A percentile compares a stretch with the other conserved stretches of the same genome.
These are phyloP conservation scores for Melipona bicolor DNA, from an alignment of 2,888 invertebrate species.

Conservation along the genomic window DNA sequence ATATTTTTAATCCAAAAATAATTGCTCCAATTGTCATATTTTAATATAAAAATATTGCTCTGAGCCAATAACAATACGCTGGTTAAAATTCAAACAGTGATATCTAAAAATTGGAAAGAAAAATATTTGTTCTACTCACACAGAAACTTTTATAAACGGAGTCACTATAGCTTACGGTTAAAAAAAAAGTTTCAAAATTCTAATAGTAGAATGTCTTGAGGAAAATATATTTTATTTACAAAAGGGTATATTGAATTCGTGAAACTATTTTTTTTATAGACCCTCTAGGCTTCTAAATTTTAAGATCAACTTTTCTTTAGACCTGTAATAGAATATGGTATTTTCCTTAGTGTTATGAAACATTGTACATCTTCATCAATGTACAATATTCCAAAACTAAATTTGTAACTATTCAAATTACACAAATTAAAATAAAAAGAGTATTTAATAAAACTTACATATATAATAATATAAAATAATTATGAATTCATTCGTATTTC, in stretches of 20 bases:
- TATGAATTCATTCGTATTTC: too few relatives aligned
- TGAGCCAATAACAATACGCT: too few relatives aligned
- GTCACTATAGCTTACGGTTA: not conserved
- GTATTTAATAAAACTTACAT: too few relatives aligned
- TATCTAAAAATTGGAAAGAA: not conserved
- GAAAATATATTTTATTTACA: not conserved
- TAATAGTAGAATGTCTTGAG: not conserved
- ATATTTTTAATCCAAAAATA: not conserved
- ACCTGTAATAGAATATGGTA: not conserved
- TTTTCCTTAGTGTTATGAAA: not conserved
- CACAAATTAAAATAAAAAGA: too few relatives aligned
- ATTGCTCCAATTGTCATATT: too few relatives aligned
- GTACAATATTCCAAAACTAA: too few relatives aligned
- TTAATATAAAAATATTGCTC: too few relatives aligned
- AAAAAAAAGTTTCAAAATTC: not conserved
- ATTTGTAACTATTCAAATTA: too few relatives aligned
- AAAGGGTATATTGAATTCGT: not conserved
- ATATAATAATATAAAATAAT: too few relatives aligned
- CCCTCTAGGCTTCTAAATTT: not conserved
- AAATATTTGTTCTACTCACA: not conserved
- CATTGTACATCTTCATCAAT: too few relatives aligned
- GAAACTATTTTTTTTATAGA: not conserved
- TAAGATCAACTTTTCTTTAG: not conserved
- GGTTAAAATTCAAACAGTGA: not conserved
- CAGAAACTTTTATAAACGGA: not conserved